Evolutionary conservation across 2,888 invertebrate species (phyloP).

Genomic region (Ormyrus pomaceus): DNA sequence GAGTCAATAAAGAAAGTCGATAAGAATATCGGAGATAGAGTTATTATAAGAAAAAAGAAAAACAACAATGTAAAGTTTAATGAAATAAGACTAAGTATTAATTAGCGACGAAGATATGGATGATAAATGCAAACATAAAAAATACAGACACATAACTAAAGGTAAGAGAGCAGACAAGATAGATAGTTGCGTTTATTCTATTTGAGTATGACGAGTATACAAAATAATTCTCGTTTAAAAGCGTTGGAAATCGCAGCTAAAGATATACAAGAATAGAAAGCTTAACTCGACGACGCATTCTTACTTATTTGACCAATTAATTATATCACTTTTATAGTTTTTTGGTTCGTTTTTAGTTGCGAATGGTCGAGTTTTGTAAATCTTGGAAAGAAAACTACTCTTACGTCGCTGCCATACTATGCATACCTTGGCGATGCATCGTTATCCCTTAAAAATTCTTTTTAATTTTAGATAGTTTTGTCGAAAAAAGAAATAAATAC

Average conservation of each 20-base stretch:
- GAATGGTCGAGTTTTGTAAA: conserved; percentile 44
- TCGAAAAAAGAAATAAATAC: conserved; percentile 54
- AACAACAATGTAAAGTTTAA: conserved; percentile 56
- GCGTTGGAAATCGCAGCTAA: conserved; percentile 45
- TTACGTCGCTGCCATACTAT: conserved; percentile 69
- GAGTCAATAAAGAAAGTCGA: conserved; percentile 60
- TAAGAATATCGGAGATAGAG: conserved; percentile 54
- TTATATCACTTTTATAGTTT: conserved; percentile 40
- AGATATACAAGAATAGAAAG: conserved; percentile 36
- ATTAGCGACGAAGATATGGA: conserved; percentile 50
- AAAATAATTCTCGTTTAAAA: conserved; percentile 42
- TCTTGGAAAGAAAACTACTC: conserved; percentile 55
- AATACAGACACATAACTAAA: conserved; percentile 57
- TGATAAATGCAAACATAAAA: conserved; percentile 53
- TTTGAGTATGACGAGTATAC: conserved; percentile 57
- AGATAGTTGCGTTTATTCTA: conserved; percentile 68
- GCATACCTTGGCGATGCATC: conserved; percentile 62
- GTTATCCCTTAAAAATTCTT: conserved; percentile 55
- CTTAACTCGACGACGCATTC: conserved; percentile 41
- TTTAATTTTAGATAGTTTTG: conserved; percentile 56
- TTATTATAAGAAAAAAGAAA: conserved; percentile 52
- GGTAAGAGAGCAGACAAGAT: conserved; percentile 54
- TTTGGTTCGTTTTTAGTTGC: conserved; percentile 43
- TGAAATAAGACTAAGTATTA: conserved; percentile 57
- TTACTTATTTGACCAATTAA: conserved; percentile 49